A percentile compares a stretch with the other conserved stretches of the same genome.
Evolutionary conservation across 35 echinoderm and acorn worm genomes (phyloP).

Genomic region (Apostichopus japonicus): DNA sequence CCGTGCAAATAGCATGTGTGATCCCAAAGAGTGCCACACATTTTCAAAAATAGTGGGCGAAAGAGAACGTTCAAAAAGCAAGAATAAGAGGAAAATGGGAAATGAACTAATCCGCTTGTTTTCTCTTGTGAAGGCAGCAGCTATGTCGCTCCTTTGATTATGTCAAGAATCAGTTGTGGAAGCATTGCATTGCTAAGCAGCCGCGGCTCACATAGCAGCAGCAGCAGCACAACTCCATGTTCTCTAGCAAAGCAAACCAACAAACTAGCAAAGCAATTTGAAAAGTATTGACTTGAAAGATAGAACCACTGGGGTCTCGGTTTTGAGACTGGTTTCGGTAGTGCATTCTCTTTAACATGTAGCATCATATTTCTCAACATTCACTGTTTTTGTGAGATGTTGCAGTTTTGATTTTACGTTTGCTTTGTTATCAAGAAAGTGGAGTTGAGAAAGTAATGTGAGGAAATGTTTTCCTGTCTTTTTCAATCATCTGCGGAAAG

Average conservation of each 20-base stretch:
- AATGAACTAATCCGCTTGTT: background rate
- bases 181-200: slow-evolving; percentile 46
- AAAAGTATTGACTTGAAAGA: background rate
- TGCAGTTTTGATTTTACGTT: background rate
- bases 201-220: background rate
- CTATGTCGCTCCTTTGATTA: background rate
- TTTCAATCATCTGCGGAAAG: background rate
- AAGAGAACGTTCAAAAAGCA: background rate
- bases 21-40: no score
- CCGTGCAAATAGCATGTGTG: no score
- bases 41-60: no score
- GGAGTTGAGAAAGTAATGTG: background rate
- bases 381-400: background rate
- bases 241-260: background rate
- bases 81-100: background rate
- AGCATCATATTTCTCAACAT: no score
- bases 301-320: background rate
- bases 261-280: background rate
- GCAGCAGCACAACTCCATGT: slow-evolving; percentile 41
- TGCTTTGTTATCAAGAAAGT: background rate
- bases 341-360: background rate
- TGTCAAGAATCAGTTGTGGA: slow-evolving; percentile 42
- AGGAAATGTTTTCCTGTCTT: background rate
- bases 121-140: slow-evolving; percentile 59
- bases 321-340: background rate